phyloP scores from a whole-genome alignment of 2,888 invertebrate genomes.

The Pseudanteris insignis region DNA sequence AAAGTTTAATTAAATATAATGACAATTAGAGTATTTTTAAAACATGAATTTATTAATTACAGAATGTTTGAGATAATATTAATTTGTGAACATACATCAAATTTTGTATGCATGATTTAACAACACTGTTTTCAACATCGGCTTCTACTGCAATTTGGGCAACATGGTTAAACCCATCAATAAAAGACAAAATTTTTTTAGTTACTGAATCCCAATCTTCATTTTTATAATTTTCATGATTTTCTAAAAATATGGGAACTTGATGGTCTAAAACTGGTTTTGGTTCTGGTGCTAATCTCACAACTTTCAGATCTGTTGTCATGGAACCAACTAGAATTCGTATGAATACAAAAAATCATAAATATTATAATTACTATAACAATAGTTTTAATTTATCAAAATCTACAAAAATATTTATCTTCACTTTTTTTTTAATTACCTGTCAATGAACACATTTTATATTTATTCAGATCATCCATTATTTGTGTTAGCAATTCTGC shows the following conservation, averaged over 20 bases:
- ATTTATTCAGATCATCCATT: conserved; percentile 81
- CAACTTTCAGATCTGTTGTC: conserved; percentile 89
- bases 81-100: conserved; percentile 82
- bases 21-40: neutral
- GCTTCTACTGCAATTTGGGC: conserved; percentile 88
- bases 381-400: neutral
- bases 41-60: no score
- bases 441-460: conserved; percentile 79
- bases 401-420: neutral
- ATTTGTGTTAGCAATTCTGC: conserved; percentile 82
- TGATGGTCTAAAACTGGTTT: conserved; percentile 85
- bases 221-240: conserved; percentile 72
- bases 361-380: no score
- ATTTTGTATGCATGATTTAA: conserved; percentile 94
- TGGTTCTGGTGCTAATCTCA: conserved; percentile 83
- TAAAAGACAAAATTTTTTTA: conserved; percentile 87
- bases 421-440: conserved; percentile 63
- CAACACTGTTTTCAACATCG: conserved; percentile 91
- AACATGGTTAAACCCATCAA: conserved; percentile 93
- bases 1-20: conserved; percentile 7
- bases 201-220: conserved; percentile 95
- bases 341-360: no score
- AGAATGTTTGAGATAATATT: no score
- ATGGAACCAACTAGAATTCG: conserved; percentile 81
- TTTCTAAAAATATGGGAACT: conserved; percentile 85